A percentile compares a stretch with the other conserved stretches of the same genome.
phyloP scores from a whole-genome alignment of 2,888 invertebrate genomes.

The Tachina fera region DNA sequence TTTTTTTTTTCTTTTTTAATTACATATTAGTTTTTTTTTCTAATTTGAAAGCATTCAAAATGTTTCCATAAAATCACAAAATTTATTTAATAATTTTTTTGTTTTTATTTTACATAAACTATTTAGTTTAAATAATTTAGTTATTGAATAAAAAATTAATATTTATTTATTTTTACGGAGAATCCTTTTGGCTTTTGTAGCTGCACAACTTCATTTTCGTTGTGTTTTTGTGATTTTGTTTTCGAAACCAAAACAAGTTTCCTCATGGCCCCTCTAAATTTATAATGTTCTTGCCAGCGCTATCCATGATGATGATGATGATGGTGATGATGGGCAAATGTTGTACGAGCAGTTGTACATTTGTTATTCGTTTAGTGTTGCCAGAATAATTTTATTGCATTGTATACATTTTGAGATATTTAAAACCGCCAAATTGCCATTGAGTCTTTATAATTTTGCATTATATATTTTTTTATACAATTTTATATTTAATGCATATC shows the following conservation, averaged over 20 bases:
- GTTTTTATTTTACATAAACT: constrained; percentile 4
- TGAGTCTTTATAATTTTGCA: neutral
- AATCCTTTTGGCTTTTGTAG: constrained; percentile 63
- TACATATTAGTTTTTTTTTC: neutral
- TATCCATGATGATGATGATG: constrained; percentile 31
- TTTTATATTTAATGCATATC: too few relatives aligned
- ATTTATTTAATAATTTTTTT: neutral
- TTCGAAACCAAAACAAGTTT: constrained; percentile 64
- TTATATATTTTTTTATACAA: too few relatives aligned
- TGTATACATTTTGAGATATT: neutral
- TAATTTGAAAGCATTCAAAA: neutral
- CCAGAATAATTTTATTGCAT: neutral
- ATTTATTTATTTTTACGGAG: constrained; percentile 31
- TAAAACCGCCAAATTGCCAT: neutral
- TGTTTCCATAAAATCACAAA: neutral
- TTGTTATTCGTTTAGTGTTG: constrained; percentile 22
- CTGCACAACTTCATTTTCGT: constrained; percentile 63
- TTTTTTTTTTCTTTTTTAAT: constrained; percentile 8
- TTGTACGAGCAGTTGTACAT: constrained; percentile 29
- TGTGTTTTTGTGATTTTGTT: constrained; percentile 56
- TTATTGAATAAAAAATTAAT: constrained; percentile 22
- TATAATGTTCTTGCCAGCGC: constrained; percentile 40
- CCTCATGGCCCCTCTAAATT: constrained; percentile 46
- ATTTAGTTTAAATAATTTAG: constrained; percentile 2
- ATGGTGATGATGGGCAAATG: constrained; percentile 10